Evolutionary conservation across 2,113 vertebrate genomes (phyloP), one percentile per base, ranked within the genome.

Genomic region (Microcebus lehilahytsara): DNA sequence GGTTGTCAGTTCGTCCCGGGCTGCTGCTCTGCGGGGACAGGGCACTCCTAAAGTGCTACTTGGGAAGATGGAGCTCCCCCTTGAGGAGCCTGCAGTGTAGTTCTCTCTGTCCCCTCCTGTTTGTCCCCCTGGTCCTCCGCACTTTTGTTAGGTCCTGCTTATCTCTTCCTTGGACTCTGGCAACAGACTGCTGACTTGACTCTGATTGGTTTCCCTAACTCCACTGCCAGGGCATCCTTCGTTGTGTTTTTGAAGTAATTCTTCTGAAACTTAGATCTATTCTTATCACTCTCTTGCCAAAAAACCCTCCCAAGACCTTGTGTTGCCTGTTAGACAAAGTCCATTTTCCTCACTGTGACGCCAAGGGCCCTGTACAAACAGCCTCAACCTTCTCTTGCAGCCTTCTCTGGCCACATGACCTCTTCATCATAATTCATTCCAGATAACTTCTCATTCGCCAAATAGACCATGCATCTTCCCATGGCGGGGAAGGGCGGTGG

Each of bases 261-360:
- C 89, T 46, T 96, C 75, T 62, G 90, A 90, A 58, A 42, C 66
- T 12, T 53, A 67, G 58, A 64, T 81, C 64, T 85, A 5, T 64
- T 93, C 69, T 69, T 81, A 12, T 64, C 14, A 23, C 32, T 32
- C 20, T 30, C 11, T 75, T n/a, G 25, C 60, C 77, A 37, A 46
- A 78, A 67, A 95, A 14, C 49, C 16, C 23, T 91, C 30, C 90
- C 34, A 5, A 84, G 42, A 66, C 27, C 64, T 17, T 13, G 37
- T 23, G 30, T 20, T 58, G 62, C 58, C 37, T 75, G 1, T 71
- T 92, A 60, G 40, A 34, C 81, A 30, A 69, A 86, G 42, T 40
- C 75, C 17, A 0, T 12, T 3, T 69, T 78, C 19, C 62, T 51
- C 25, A 0, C 6, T 4, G 1, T 22, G 51, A 34, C 4, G 1